Conservation (phyloP, 2,113 vertebrate genomes). For the Sorex fumeus region DNA sequence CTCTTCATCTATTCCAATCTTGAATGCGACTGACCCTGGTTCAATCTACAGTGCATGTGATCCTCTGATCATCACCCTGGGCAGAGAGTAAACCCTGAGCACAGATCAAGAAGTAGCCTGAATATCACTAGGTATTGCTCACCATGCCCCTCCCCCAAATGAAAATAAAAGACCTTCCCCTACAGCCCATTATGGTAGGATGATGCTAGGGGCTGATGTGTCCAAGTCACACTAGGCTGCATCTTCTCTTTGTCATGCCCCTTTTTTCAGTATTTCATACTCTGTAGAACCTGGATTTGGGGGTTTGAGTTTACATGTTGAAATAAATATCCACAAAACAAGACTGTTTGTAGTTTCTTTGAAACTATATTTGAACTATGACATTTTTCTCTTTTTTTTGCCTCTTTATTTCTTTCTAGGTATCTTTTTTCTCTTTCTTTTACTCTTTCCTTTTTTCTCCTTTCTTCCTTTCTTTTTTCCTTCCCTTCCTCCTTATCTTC, state of each 20-base stretch:
- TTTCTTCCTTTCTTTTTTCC: no score
- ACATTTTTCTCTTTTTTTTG: neutral
- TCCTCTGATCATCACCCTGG: no score
- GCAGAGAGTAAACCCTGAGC: no score
- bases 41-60: no score
- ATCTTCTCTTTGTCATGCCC: neutral
- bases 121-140: neutral
- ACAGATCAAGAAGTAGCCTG: neutral
- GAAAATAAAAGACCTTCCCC: no score
- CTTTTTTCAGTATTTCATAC: neutral
- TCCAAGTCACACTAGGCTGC: neutral
- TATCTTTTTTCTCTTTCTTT: no score
- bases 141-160: no score
- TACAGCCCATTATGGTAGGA: neutral
- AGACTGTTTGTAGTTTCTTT: conserved; percentile 54
- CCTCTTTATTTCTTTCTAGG: no score
- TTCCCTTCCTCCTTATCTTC: no score
- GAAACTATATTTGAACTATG: neutral
- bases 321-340: conserved; percentile 33
- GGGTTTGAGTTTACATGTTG: neutral
- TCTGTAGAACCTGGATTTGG: neutral
- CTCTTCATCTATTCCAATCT: no score
- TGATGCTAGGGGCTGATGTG: neutral
- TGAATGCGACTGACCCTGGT: no score
- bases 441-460: no score